phyloP scores from a whole-genome alignment of 2,797 vertebrate genomes.

The Cirrhinus molitorella region DNA sequence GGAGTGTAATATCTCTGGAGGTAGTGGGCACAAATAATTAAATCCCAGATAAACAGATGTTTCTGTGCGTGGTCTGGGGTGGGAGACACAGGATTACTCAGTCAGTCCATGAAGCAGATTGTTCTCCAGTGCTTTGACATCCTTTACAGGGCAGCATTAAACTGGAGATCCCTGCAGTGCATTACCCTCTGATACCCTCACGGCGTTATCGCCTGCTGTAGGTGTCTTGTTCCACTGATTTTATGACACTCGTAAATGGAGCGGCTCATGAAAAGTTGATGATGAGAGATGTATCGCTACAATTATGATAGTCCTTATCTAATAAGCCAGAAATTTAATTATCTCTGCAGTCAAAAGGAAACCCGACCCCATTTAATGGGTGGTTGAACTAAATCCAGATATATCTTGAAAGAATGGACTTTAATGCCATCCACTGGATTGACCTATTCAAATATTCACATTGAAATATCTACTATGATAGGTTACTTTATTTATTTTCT shows the following conservation, averaged over 20 bases:
- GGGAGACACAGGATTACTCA: background rate
- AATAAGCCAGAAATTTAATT: slow-evolving; percentile 79
- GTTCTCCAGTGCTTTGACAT: slow-evolving; percentile 4
- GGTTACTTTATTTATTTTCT: slow-evolving; percentile 69
- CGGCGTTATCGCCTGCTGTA: slow-evolving; percentile 56
- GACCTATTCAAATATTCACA: slow-evolving; percentile 66
- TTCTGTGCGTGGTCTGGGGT: slow-evolving; percentile 21
- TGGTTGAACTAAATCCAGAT: slow-evolving; percentile 74
- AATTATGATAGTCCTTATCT: slow-evolving; percentile 74
- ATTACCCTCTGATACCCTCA: slow-evolving; percentile 28
- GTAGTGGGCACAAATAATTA: slow-evolving; percentile 63
- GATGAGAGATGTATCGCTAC: slow-evolving; percentile 67
- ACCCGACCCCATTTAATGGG: slow-evolving; percentile 71
- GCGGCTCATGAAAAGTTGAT: slow-evolving; percentile 61
- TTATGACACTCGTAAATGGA: slow-evolving; percentile 62
- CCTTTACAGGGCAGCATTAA: slow-evolving; percentile 8
- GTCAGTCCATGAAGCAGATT: slow-evolving; percentile 18
- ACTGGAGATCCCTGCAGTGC: background rate
- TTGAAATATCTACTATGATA: slow-evolving; percentile 61
- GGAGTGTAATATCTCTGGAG: slow-evolving; percentile 73
- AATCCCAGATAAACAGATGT: slow-evolving; percentile 68
- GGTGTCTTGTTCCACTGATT: slow-evolving; percentile 67
- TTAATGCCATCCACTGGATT: slow-evolving; percentile 65
- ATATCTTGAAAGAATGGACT: slow-evolving; percentile 67
- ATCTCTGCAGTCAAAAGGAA: slow-evolving; percentile 67